phyloP scores from a whole-genome alignment of 2,888 invertebrate species.

The Eupithecia pulchellata region DNA sequence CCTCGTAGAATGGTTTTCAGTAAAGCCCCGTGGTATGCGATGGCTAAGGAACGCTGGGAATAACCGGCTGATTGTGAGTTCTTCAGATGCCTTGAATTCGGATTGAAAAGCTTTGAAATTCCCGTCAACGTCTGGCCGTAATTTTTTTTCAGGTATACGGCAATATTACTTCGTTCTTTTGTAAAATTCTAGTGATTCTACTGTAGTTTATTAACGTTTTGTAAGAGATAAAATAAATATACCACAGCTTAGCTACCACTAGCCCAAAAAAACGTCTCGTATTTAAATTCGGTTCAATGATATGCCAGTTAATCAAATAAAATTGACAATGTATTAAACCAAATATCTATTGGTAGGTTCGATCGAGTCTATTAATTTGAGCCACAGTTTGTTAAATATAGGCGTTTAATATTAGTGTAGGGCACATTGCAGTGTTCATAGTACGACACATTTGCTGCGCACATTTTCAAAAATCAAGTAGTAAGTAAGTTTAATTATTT shows the following conservation, averaged over 20 bases:
- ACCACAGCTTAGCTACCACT: neutral
- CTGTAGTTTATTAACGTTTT: neutral
- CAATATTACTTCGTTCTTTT: neutral
- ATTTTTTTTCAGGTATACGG: neutral
- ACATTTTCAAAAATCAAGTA: no score
- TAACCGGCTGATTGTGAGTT: slow-evolving; percentile 42
- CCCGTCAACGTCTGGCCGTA: neutral
- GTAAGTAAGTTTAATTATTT: no score
- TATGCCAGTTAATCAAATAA: neutral
- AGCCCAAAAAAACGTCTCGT: neutral
- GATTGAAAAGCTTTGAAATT: slow-evolving; percentile 15
- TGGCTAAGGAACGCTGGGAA: slow-evolving; percentile 41
- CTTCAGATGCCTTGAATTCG: slow-evolving; percentile 37
- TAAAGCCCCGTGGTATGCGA: slow-evolving; percentile 51
- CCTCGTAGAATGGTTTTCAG: slow-evolving; percentile 21
- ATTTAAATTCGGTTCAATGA: neutral
- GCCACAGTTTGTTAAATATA: slow-evolving; percentile 18
- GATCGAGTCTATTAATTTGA: slow-evolving; percentile 16
- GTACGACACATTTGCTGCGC: neutral
- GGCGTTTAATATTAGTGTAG: slow-evolving; percentile 26
- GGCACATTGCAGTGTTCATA: slow-evolving; percentile 13
- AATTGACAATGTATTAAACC: neutral
- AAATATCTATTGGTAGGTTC: neutral
- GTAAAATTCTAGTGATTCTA: neutral
- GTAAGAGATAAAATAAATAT: neutral